Evolutionary conservation across 1,140 invertebrate species (phyloP).

Genomic region (Orchesella cincta): DNA sequence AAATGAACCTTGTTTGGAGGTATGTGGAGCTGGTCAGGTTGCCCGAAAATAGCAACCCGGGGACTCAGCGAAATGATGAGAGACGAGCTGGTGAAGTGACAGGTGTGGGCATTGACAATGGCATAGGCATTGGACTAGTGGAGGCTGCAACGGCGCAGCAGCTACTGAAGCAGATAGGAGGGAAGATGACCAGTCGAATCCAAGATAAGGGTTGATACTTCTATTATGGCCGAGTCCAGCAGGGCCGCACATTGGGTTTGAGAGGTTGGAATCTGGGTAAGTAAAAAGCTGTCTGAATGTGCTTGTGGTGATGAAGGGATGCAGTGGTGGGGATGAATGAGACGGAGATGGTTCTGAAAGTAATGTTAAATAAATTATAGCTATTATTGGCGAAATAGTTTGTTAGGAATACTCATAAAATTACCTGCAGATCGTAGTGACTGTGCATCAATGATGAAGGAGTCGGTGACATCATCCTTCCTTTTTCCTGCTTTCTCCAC

Average conservation of each 20-base stretch:
- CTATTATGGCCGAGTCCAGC: background rate
- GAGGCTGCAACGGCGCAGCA: constrained; percentile 21
- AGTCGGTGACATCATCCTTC: background rate
- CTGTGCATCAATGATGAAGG: constrained; percentile 11
- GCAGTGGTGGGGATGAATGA: background rate
- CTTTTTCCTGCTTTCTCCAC: constrained; percentile 5
- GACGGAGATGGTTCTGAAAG: background rate
- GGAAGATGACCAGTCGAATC: constrained; percentile 42
- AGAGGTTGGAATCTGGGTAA: background rate
- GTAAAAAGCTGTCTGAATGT: background rate
- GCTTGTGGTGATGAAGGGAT: constrained; percentile 4
- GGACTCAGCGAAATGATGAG: background rate
- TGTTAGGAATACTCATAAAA: background rate
- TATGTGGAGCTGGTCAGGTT: background rate
- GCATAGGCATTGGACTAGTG: background rate
- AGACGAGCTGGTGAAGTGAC: background rate
- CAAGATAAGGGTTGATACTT: constrained; percentile 31
- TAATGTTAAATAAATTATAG: background rate
- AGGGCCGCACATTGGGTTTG: background rate
- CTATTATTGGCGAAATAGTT: background rate
- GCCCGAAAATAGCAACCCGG: background rate
- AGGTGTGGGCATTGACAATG: background rate
- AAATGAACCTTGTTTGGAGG: background rate
- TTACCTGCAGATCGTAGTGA: background rate
- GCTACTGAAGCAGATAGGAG: constrained; percentile 37